Evolutionary conservation across 2,888 invertebrate species (phyloP), one percentile per base, ranked within the genome.

Genomic region (Machimus rusticus): DNA sequence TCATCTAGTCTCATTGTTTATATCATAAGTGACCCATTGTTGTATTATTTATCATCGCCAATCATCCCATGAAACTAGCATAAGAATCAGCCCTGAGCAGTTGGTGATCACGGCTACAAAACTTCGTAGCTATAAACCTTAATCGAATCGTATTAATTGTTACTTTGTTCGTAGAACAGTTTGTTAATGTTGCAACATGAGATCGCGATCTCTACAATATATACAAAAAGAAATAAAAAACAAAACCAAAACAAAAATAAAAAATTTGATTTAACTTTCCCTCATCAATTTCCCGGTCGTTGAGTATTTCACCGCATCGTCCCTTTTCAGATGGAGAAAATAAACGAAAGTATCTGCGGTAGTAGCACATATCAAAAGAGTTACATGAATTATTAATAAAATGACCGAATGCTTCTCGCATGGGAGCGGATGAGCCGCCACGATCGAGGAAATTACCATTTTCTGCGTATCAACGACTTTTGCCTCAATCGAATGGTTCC

Each of bases 1-100:
- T 87, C 79, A 39, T 88, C 88, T 89, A 89, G 89, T 89, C 89
- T 89, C 88, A 88, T 88, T 82, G 86, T 86, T 87, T 86, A 87
- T 77, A 88, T 85, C 77, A 87, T 87, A 74, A 55, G 74, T n/a
- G 19, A 77, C 82, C 87, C 86, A 74, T 85, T 46, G 76, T 76
- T 76, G 86, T 79, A 78, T 86, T 87, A 88, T 88, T 88, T 88
- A 88, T 88, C 87, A 84, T 74, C 86, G 31, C 39, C 86, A 55
- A 37, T 86, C 76, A 34, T 74, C 74, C 82, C 81, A 77, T 78
- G 77, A 55, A 55, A 31, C 19, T 88, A 87, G 88, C 81, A 37
- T 87, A 81, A 87, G 86, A 46, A 55, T 79, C 51, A 87, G 66
- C 87, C 74, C 78, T 78, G 85, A 74, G 74, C 87, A 86, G 87